A percentile compares a stretch with the other conserved stretches of the same genome.
Conservation (phyloP, 2,797 vertebrate species). For the Tolypeutes matacus region DNA sequence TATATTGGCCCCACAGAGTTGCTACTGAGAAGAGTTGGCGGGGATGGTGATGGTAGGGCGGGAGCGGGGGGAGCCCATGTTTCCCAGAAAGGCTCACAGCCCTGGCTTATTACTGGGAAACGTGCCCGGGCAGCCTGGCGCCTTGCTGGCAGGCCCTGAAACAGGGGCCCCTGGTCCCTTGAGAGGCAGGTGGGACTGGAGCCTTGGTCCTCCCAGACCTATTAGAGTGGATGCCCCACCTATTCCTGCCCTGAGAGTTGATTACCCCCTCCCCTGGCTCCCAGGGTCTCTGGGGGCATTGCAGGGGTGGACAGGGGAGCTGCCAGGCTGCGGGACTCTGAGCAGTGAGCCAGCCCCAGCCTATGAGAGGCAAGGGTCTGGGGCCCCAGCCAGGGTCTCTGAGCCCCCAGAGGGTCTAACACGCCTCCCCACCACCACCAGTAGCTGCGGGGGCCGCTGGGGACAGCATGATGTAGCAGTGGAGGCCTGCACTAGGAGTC, state of each 20-base stretch:
- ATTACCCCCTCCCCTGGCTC: not conserved
- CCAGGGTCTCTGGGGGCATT: slow-evolving; percentile 37
- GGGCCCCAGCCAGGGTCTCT: not conserved
- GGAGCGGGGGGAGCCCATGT: slow-evolving; percentile 62
- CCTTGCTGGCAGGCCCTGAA: slow-evolving; percentile 78
- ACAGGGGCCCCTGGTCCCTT: slow-evolving; percentile 58
- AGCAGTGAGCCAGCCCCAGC: not conserved
- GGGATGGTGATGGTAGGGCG: not conserved
- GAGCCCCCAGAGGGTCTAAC: not conserved
- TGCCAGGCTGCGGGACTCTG: not conserved
- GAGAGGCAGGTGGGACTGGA: slow-evolving; percentile 53
- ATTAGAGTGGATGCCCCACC: slow-evolving; percentile 23
- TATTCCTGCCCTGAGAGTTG: not conserved
- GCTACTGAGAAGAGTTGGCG: slow-evolving; percentile 59
- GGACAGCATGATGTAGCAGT: not conserved
- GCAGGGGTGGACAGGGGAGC: not conserved
- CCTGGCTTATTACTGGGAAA: slow-evolving; percentile 77
- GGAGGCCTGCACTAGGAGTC: not conserved
- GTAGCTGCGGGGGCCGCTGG: not conserved
- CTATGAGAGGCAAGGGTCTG: not conserved
- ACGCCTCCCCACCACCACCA: not conserved
- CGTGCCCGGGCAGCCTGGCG: slow-evolving; percentile 83
- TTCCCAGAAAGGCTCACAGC: slow-evolving; percentile 80
- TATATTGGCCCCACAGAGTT: slow-evolving; percentile 41
- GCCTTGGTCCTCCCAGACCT: not conserved